Percentiles rank a stretch among this genome's conserved stretches.
phyloP scores from a whole-genome alignment of 2,888 invertebrate genomes.

The Taenaris catops region DNA sequence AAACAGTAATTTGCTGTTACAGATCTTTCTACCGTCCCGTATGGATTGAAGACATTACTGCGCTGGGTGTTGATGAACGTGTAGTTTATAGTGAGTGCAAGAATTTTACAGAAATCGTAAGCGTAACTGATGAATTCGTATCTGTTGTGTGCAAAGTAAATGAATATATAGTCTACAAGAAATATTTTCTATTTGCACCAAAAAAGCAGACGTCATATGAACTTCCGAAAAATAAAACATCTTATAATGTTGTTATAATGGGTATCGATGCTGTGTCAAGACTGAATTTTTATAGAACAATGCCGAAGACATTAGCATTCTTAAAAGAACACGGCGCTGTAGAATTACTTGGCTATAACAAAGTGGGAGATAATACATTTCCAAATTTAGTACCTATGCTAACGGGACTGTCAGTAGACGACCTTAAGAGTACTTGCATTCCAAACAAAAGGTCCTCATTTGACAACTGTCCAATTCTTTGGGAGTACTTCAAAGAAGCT shows the following conservation, averaged over 20 bases:
- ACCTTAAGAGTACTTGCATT: conserved; percentile 81
- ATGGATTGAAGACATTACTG: conserved; percentile 45
- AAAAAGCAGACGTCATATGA: conserved; percentile 33
- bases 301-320: conserved; percentile 83
- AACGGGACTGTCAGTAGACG: conserved; percentile 82
- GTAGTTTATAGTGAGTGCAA: conserved; percentile 59
- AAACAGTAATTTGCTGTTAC: conserved; percentile 83
- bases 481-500: conserved; percentile 85
- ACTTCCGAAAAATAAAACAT: conserved; percentile 19
- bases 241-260: conserved; percentile 85
- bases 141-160: conserved; percentile 78
- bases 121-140: conserved; percentile 80
- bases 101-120: conserved; percentile 47
- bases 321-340: conserved; percentile 81
- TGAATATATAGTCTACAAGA: conserved; percentile 71
- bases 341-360: conserved; percentile 93
- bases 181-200: conserved; percentile 83
- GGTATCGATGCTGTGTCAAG: conserved; percentile 92
- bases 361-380: conserved; percentile 95
- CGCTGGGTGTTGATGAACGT: conserved; percentile 47
- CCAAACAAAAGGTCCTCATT: conserved; percentile 69
- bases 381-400: conserved; percentile 91
- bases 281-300: conserved; percentile 89
- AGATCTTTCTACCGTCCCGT: conserved; percentile 66
- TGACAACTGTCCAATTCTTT: conserved; percentile 88